Conservation (phyloP, 2,113 vertebrate genomes). For the Mandrillus leucophaeus region DNA sequence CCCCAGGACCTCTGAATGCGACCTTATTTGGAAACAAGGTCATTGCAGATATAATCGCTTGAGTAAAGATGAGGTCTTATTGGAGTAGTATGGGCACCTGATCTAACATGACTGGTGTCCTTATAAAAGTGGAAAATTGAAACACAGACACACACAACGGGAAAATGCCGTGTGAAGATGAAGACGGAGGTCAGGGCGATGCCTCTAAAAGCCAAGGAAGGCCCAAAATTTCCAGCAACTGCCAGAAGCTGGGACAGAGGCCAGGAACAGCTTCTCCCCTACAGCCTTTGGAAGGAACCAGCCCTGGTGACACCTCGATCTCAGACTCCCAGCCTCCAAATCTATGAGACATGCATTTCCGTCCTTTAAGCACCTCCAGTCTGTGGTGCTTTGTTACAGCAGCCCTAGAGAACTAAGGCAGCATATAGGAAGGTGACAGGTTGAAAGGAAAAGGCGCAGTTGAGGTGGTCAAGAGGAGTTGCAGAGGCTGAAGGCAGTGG, state of each 20-base stretch:
- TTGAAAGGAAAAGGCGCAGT: accelerated
- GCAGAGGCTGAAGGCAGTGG: not conserved
- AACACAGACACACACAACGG: not conserved
- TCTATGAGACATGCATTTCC: not conserved
- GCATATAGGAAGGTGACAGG: not conserved
- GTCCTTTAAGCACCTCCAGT: no score
- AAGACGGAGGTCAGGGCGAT: no score
- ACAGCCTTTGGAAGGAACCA: not conserved
- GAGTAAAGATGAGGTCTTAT: accelerated
- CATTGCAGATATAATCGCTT: not conserved
- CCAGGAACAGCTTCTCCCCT: no score
- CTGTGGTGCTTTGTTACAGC: accelerated
- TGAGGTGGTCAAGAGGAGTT: accelerated
- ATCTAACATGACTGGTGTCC: not conserved
- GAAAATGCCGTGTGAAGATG: not conserved
- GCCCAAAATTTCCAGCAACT: accelerated
- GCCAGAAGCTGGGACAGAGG: not conserved
- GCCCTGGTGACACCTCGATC: accelerated
- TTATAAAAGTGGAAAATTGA: not conserved
- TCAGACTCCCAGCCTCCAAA: not conserved
- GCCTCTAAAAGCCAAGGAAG: not conserved
- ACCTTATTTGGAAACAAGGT: not conserved
- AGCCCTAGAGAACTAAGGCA: not conserved
- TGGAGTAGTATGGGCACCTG: not conserved
- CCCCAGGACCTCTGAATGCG: accelerated